Conservation (phyloP, 2,888 invertebrate species). For the Cistogaster globosa region DNA sequence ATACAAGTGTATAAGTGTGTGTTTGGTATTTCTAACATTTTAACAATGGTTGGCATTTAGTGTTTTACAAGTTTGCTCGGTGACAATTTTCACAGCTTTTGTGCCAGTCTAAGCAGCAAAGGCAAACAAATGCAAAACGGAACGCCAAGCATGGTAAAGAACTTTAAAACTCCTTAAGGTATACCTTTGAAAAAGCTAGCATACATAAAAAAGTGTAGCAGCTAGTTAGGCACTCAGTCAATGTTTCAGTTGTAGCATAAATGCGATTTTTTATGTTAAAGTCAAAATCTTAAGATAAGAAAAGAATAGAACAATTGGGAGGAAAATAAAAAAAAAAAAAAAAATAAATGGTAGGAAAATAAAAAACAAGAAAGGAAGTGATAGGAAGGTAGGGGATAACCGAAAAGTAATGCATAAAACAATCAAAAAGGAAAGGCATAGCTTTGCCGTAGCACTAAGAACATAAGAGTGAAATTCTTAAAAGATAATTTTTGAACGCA, state of each 20-base stretch:
- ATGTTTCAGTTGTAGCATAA: slow-evolving; percentile 4
- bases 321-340: too few relatives aligned
- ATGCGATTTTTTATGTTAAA: neutral
- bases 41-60: slow-evolving; percentile 58
- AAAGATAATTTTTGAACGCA: too few relatives aligned
- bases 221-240: slow-evolving; percentile 1
- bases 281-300: neutral
- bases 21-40: slow-evolving; percentile 51
- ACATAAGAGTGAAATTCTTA: too few relatives aligned
- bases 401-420: too few relatives aligned
- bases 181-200: slow-evolving; percentile 17
- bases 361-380: too few relatives aligned
- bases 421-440: too few relatives aligned
- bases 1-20: neutral
- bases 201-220: slow-evolving; percentile 12
- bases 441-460: too few relatives aligned
- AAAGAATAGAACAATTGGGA: too few relatives aligned
- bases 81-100: slow-evolving; percentile 68
- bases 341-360: too few relatives aligned
- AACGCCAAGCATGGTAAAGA: slow-evolving; percentile 1
- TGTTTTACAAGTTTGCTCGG: slow-evolving; percentile 39
- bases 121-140: slow-evolving; percentile 12
- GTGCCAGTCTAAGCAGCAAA: slow-evolving; percentile 21
- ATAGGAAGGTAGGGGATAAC: too few relatives aligned
- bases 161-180: slow-evolving; percentile 42